Base-by-base conservation (phyloP, 2,888 invertebrate species). In the Zygaena filipendulae region DNA sequence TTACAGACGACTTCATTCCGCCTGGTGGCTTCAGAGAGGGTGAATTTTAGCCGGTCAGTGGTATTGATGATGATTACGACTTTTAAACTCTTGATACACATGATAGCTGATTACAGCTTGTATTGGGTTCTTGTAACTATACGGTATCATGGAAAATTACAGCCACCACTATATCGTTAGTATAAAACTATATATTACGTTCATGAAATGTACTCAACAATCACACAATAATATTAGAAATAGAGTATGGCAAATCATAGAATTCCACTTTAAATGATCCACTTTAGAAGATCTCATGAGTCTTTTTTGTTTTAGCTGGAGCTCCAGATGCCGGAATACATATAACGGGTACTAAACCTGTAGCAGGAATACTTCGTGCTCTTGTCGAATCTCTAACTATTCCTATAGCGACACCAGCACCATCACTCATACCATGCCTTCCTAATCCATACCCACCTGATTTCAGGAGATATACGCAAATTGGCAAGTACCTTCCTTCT, bases 51-150 rank as follows among this genome's bases (percentile, higher is more conserved):
- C 16, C 59, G 75, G 4, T 74, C 75, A 56, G 29, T 83, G 56
- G 59, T 86, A 61, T 84, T 90, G 38, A 79, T 92, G 55, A 46
- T 81, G 0, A 70, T 88, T 9, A 84, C 88, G 0, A 83, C 86
- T 0, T 66, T 91, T 32, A 92, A 94, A 53, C 70, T 93, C 8
- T 61, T 83, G 13, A 84, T 88, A 23, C 88, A 91, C 47, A 86
- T 95, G 52, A 62, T 85, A 11, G 83, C 87, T 2, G 95, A 95
- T 61, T 92, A 90, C 55, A 84, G 87, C 11, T 64, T 95, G 0
- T 92, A 84, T 54, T 91, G 91, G 88, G 74, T 93, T n/a, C 59
- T 95, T 27, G 66, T 56, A 40, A 75, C 63, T 0, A 70, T 79
- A 32, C 51, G 61, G 0, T 43, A 60, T 23, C 66, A 74, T 38